A percentile compares a stretch with the other conserved stretches of the same genome.
Conservation (phyloP, 37 sponge, comb jelly and placozoan genomes). For the Aplysina aerophoba region DNA sequence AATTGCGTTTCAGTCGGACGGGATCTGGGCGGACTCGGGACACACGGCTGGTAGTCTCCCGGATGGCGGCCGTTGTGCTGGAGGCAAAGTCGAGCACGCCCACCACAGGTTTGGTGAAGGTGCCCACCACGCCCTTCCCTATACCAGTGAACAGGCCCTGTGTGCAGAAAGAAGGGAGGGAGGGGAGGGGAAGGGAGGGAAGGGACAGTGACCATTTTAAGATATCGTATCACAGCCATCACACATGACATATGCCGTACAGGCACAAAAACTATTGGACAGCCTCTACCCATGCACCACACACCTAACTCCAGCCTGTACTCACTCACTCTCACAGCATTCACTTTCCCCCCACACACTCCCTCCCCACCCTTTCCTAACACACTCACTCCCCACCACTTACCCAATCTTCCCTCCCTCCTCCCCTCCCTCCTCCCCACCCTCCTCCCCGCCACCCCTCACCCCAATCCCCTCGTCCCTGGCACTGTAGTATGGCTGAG, state of each 20-base stretch:
- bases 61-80: slow-evolving; percentile 87
- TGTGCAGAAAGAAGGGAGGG: not conserved
- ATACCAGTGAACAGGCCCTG: slow-evolving; percentile 90
- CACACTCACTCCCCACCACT: slow-evolving; percentile 21
- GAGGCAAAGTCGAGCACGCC: slow-evolving; percentile 93
- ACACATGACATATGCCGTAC: no score
- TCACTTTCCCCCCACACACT: no score
- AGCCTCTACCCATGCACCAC: no score
- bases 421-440: no score
- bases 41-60: slow-evolving; percentile 77
- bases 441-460: not conserved
- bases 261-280: no score
- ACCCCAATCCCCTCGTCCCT: slow-evolving; percentile 76
- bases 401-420: not conserved
- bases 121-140: slow-evolving; percentile 91
- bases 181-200: not conserved
- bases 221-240: no score
- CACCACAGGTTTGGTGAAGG: slow-evolving; percentile 94
- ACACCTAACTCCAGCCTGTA: no score
- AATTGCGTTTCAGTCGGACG: slow-evolving; percentile 68
- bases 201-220: not conserved
- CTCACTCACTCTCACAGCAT: no score
- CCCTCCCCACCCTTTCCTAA: no score
- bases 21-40: slow-evolving; percentile 44
- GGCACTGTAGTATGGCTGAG: slow-evolving; percentile 78